Conservation (phyloP, 1,140 invertebrate genomes). For the Globodera rostochiensis region DNA sequence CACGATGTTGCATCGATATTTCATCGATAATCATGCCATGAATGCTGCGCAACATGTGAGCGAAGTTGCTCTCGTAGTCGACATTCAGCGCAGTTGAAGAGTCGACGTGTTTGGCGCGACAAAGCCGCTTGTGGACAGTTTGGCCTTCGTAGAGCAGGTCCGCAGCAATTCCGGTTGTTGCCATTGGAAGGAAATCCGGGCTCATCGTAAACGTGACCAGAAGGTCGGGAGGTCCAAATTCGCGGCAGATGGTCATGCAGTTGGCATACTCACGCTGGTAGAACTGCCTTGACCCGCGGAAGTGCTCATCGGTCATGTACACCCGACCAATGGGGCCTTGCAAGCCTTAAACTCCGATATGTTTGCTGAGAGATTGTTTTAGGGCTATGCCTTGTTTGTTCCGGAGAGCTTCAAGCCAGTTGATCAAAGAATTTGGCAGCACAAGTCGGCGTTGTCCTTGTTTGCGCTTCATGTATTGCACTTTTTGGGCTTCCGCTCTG, state of each 20-base stretch:
- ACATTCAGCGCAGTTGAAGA: neutral
- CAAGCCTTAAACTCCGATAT: no score
- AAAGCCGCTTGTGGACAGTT: neutral
- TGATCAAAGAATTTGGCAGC: neutral
- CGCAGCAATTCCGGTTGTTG: neutral
- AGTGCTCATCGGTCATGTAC: neutral
- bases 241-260: neutral
- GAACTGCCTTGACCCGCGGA: neutral
- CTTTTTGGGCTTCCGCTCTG: neutral
- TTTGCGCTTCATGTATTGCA: neutral
- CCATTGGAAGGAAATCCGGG: neutral
- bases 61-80: conserved; percentile 6
- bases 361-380: no score
- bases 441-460: neutral
- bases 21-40: neutral
- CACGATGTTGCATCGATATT: neutral
- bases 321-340: neutral
- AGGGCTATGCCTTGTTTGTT: conserved; percentile 6
- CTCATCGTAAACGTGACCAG: neutral
- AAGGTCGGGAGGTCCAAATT: neutral
- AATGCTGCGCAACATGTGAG: neutral
- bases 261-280: neutral
- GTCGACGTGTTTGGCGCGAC: neutral
- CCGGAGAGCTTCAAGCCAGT: neutral
- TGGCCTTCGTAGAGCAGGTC: neutral